These are phyloP conservation scores for Cenopis cana DNA, from an alignment of 2,888 invertebrate genomes.

Conservation along the genomic window DNA sequence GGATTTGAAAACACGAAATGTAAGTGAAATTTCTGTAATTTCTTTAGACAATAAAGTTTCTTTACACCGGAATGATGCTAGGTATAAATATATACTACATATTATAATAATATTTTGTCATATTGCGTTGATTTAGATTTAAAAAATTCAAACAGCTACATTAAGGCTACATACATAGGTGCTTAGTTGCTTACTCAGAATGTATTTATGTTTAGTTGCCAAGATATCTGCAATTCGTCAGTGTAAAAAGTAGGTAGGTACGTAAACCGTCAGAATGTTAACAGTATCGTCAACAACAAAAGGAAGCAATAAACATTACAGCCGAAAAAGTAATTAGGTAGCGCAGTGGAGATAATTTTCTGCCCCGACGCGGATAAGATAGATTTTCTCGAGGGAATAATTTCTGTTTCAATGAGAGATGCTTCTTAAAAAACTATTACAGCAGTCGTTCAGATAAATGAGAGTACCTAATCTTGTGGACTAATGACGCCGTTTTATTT, in stretches of 20 bases:
- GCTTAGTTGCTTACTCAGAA: too few species aligned
- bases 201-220: not conserved
- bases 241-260: constrained; percentile 5
- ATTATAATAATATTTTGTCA: too few species aligned
- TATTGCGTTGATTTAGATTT: too few species aligned
- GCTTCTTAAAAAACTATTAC: constrained; percentile 41
- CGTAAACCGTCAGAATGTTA: constrained; percentile 15
- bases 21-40: too few species aligned
- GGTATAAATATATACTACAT: too few species aligned
- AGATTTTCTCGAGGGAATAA: constrained; percentile 50
- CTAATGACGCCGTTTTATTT: constrained; percentile 21
- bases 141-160: not conserved
- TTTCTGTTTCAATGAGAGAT: constrained; percentile 41
- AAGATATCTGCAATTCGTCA: constrained; percentile 10
- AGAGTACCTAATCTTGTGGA: constrained; percentile 21
- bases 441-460: constrained; percentile 32
- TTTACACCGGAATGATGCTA: too few species aligned
- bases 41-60: too few species aligned
- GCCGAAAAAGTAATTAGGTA: constrained; percentile 54
- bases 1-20: too few species aligned
- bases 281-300: constrained; percentile 42
- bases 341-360: constrained; percentile 54
- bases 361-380: constrained; percentile 53
- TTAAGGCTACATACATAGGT: too few species aligned
- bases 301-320: constrained; percentile 47